phyloP scores from a whole-genome alignment of 2,797 vertebrate species.

The Mico argentatus region DNA sequence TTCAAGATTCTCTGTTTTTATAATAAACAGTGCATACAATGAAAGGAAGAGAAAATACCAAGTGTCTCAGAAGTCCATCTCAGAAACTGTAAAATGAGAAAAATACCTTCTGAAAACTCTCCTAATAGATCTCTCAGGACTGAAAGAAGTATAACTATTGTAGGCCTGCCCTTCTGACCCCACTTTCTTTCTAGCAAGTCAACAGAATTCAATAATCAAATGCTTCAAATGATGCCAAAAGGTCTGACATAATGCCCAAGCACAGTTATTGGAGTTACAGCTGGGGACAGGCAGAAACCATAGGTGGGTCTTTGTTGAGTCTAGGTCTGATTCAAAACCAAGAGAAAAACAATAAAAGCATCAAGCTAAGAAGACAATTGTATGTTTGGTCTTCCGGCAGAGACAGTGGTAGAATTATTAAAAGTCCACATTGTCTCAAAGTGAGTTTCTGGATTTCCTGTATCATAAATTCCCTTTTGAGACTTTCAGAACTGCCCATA shows the following conservation, averaged over 20 bases:
- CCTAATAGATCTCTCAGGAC: neutral
- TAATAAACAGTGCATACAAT: neutral
- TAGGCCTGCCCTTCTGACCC: neutral
- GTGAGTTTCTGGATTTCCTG: constrained; percentile 37
- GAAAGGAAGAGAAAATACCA: neutral
- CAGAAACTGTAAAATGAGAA: constrained; percentile 33
- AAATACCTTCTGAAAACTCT: neutral
- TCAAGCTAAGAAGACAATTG: constrained; percentile 25
- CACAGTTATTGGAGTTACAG: neutral
- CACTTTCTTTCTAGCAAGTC: constrained; percentile 26
- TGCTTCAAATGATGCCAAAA: neutral
- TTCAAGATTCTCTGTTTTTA: constrained; percentile 3
- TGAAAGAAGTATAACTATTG: constrained; percentile 1
- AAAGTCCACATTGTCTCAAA: neutral
- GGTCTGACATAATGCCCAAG: neutral
- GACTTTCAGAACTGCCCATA: neutral
- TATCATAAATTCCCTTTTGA: constrained; percentile 45
- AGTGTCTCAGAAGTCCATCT: neutral
- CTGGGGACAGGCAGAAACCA: neutral
- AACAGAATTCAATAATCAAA: constrained; percentile 51
- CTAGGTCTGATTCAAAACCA: constrained; percentile 23
- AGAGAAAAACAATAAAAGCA: constrained; percentile 8
- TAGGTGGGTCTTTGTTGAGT: neutral
- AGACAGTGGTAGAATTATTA: neutral
- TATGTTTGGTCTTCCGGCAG: neutral